phyloP scores from a whole-genome alignment of 2,888 invertebrate species.

The Lumbricus terrestris region DNA sequence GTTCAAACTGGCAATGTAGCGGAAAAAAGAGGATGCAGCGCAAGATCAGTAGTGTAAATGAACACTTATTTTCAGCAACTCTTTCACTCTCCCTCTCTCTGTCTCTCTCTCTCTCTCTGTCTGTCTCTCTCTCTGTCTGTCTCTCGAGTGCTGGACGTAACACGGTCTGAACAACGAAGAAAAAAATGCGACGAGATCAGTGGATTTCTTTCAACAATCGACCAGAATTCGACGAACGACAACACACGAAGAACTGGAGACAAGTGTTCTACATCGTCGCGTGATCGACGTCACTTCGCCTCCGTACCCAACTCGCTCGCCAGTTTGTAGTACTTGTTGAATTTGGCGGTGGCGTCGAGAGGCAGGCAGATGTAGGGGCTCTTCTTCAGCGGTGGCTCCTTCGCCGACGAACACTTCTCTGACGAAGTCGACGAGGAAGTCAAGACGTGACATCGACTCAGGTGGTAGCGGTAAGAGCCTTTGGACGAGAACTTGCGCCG shows the following conservation, averaged over 20 bases:
- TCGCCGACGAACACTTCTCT: conserved; percentile 52
- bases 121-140: too few species aligned
- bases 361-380: conserved; percentile 57
- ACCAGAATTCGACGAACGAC: not conserved
- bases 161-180: not conserved
- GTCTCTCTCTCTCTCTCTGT: too few species aligned
- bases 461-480: conserved; percentile 91
- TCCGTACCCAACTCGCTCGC: conserved; percentile 96
- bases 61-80: not conserved
- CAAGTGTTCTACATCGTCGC: not conserved
- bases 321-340: conserved; percentile 95
- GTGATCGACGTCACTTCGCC: conserved; percentile 45
- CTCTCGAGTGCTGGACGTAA: not conserved
- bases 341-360: conserved; percentile 70
- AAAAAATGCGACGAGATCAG: conserved; percentile 3
- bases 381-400: conserved; percentile 54
- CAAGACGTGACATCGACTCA: conserved; percentile 63
- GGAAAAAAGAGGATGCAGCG: not conserved
- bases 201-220: not conserved
- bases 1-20: not conserved
- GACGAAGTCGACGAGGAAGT: conserved; percentile 39
- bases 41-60: conserved; percentile 3
- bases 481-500: conserved; percentile 83
- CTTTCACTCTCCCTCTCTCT: not conserved
- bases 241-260: conserved; percentile 3